Conservation (phyloP, 2,113 vertebrate species). For the Phaethon lepturus region DNA sequence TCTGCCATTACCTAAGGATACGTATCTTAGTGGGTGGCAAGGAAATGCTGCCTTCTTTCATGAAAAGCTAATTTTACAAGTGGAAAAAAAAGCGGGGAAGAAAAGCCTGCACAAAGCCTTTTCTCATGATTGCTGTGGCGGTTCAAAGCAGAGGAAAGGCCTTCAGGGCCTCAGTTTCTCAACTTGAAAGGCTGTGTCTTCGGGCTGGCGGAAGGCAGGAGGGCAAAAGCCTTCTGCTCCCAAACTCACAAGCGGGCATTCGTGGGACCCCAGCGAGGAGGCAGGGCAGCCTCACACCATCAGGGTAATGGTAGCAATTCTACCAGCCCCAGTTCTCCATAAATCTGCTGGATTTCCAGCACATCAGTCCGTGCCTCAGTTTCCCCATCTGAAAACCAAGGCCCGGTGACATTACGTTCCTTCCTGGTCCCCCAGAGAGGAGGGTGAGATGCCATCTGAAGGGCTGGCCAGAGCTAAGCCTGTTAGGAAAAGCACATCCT, state of each 20-base stretch:
- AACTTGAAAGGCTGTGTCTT: not conserved
- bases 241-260: rapidly evolving
- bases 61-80: not conserved
- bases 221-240: not conserved
- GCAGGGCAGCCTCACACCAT: not conserved
- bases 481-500: rapidly evolving
- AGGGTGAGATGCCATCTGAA: not conserved
- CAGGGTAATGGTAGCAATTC: rapidly evolving
- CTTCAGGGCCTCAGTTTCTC: not conserved
- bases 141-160: not conserved
- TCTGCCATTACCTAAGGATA: not conserved
- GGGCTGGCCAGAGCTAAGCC: not conserved
- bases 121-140: not conserved
- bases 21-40: rapidly evolving
- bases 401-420: too few species aligned
- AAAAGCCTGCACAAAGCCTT: not conserved
- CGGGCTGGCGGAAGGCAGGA: not conserved
- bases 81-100: rapidly evolving
- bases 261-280: not conserved
- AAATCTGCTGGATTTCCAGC: not conserved
- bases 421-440: not conserved
- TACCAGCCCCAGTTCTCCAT: too few species aligned
- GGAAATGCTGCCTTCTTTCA: not conserved
- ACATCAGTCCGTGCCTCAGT: not conserved
- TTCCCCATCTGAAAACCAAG: not conserved